Conservation (phyloP, 1,140 invertebrate species). For the Diorhabda carinulata region DNA sequence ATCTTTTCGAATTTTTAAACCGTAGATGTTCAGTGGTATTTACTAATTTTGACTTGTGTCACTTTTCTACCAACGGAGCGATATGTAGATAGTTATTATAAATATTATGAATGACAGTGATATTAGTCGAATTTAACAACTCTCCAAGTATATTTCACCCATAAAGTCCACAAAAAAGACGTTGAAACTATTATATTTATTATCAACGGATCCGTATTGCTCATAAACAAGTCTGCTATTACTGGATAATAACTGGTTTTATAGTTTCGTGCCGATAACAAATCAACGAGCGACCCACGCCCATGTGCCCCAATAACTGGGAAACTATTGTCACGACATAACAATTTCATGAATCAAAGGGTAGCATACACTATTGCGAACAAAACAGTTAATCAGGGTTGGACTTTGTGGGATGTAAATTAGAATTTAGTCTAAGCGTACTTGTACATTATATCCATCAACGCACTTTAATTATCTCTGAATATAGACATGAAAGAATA, state of each 20-base stretch:
- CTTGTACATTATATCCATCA: no score
- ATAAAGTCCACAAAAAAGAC: no score
- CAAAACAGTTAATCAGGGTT: not conserved
- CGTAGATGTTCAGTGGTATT: no score
- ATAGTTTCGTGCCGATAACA: not conserved
- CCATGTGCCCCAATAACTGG: not conserved
- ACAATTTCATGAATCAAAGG: not conserved
- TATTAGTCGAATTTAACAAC: no score
- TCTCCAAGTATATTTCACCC: no score
- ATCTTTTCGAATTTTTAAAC: no score
- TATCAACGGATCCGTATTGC: constrained; percentile 7
- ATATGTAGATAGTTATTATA: no score
- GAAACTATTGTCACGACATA: not conserved
- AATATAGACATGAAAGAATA: no score
- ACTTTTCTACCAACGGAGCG: no score
- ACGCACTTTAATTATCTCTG: no score
- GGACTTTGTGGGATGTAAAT: not conserved
- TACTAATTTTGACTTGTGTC: no score
- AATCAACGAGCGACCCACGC: not conserved
- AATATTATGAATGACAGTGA: no score
- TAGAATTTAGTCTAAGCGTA: not conserved
- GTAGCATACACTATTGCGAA: not conserved
- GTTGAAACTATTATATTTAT: not conserved
- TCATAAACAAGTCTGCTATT: not conserved
- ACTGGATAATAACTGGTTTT: not conserved